Base-by-base conservation (phyloP, 1,140 invertebrate genomes). In the Gryon sp. region DNA sequence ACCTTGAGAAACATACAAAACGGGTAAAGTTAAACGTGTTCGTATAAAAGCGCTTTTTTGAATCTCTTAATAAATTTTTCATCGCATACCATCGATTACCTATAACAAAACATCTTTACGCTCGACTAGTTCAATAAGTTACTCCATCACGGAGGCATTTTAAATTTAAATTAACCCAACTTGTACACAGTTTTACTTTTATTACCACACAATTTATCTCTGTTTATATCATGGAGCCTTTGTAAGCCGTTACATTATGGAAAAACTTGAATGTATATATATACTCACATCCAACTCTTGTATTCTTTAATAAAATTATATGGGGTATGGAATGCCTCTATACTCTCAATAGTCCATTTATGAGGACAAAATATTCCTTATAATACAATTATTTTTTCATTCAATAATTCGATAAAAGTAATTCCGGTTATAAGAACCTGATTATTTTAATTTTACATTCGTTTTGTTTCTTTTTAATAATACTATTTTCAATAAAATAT, bases 51-150 rank as follows among this genome's bases (percentile, higher is more conserved):
- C 19, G 30, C 41, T 26, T 14, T n/a, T 38, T 38, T 38, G 11
- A 5, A 40, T 55, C 6, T 5, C 14, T 28, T 20, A 16, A 53
- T 50, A 53, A 38, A 40, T 59, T 59, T 43, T 59, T 45, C n/a
- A 43, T 43, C 30, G 19, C 11, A 24, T 9, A 6, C 43, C 28
- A 38, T 60, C 28, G 43, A 60, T 46, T 60, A 60, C 41, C 28
- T 38, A 60, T 34, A 59, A 45, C 52, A 26, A 59, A 59, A 59
- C 26, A 45, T 45, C 38, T 48, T 60, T 38, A 48, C 32, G 24
- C 20, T 60, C 5, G 19, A 16, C 5, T 22, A 18, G 9, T 1
- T 24, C 57, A 38, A 60, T 60, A 60, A 60, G 12, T 46, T 38
- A 38, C 41, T 4, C 50, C 22, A 38, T 53, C 20, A 46, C 4